Evolutionary conservation across 2,113 vertebrate genomes (phyloP).

Genomic region (Bubo blakistoni): DNA sequence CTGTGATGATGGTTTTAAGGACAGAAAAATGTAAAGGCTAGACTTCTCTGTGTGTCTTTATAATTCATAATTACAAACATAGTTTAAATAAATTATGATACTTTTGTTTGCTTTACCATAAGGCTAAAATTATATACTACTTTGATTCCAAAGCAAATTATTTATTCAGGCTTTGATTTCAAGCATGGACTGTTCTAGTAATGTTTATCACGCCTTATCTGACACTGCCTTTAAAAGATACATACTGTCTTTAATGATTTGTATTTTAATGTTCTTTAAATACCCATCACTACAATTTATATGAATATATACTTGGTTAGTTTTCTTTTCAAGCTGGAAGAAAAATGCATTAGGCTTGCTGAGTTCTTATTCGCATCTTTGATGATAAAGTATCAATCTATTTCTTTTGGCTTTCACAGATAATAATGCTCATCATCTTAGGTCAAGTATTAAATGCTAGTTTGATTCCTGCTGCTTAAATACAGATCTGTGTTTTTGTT

Average conservation of each 20-base stretch:
- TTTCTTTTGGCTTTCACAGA: not conserved
- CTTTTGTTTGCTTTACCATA: not conserved
- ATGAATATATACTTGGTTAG: not conserved
- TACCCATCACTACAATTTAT: not conserved
- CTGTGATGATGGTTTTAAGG: not conserved
- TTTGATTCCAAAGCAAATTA: not conserved
- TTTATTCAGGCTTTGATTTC: not conserved
- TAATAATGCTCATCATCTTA: not conserved
- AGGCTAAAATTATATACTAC: not conserved
- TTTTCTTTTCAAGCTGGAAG: not conserved
- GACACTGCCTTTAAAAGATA: not conserved
- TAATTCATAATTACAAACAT: not conserved
- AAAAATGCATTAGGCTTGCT: not conserved
- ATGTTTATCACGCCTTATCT: not conserved
- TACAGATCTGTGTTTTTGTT: not conserved
- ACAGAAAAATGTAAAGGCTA: not conserved
- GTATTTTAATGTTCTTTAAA: not conserved
- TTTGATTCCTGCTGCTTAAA: not conserved
- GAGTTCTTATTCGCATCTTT: not conserved
- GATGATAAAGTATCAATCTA: not conserved
- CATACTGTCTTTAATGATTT: not conserved
- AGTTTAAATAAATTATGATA: not conserved
- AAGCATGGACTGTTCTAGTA: not conserved
- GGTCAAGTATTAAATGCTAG: not conserved
- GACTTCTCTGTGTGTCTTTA: not conserved